Conservation (phyloP, 2,797 vertebrate species). For the Podarcis lilfordi region DNA sequence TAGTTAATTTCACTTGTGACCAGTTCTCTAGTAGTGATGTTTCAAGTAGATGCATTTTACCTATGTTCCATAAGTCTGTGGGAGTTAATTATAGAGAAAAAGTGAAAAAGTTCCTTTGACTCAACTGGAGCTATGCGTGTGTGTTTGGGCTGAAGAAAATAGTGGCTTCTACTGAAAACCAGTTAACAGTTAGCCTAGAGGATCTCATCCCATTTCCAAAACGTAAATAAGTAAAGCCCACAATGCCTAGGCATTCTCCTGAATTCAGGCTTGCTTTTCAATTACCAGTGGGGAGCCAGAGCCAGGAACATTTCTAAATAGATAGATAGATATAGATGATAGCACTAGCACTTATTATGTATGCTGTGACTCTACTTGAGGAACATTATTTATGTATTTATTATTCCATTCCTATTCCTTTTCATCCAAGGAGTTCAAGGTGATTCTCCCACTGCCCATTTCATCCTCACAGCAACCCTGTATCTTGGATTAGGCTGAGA, state of each 20-base stretch:
- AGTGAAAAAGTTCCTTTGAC: no score
- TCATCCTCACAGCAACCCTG: no score
- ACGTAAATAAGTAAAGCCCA: not conserved
- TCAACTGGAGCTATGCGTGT: not conserved
- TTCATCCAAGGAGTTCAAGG: no score
- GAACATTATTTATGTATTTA: no score
- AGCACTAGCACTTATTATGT: not conserved
- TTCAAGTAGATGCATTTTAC: no score
- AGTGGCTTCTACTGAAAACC: not conserved
- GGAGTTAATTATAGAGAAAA: not conserved
- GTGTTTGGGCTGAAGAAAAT: no score
- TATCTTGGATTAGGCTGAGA: no score
- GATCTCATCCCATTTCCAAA: not conserved
- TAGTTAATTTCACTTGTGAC: not conserved
- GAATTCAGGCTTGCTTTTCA: not conserved
- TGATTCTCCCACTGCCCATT: no score
- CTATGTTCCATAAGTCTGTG: not conserved
- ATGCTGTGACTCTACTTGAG: not conserved
- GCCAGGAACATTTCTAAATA: not conserved
- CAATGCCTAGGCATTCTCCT: not conserved
- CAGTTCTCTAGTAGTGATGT: not conserved
- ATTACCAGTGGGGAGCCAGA: not conserved
- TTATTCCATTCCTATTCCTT: no score
- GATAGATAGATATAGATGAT: no score
- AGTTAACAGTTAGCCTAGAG: not conserved